Percentiles rank a stretch among this genome's conserved stretches.
These are phyloP conservation scores for Pluvialis apricaria DNA, from an alignment of 2,113 vertebrate genomes.

Conservation along the genomic window DNA sequence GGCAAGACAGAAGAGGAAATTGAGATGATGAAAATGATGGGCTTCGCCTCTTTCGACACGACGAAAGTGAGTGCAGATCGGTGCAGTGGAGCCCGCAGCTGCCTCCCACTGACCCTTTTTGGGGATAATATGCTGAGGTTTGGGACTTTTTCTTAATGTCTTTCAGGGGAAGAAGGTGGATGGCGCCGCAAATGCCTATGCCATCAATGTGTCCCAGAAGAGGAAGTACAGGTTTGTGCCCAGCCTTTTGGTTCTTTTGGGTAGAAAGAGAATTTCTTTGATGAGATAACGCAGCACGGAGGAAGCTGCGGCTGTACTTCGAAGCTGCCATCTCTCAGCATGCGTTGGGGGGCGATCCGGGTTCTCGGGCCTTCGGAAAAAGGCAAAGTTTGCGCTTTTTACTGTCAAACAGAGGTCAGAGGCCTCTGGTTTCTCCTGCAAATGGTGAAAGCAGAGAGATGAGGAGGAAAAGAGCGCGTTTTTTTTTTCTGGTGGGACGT, in stretches of 20 bases:
- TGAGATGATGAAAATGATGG: conserved; percentile 98
- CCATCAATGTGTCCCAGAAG: conserved; percentile 93
- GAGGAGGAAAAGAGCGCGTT: rapidly evolving
- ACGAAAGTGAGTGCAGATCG: conserved; percentile 78
- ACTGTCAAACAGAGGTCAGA: background rate
- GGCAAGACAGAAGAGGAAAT: conserved; percentile 98
- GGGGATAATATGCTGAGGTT: rapidly evolving
- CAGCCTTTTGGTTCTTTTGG: background rate
- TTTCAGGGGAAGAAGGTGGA: conserved; percentile 89
- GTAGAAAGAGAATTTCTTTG: background rate
- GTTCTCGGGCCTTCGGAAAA: background rate
- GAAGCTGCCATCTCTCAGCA: rapidly evolving
- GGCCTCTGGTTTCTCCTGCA: background rate
- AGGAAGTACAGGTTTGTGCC: conserved; percentile 91
- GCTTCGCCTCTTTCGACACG: conserved; percentile 85
- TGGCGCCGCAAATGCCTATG: conserved; percentile 86
- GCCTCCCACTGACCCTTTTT: rapidly evolving
- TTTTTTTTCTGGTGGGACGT: background rate
- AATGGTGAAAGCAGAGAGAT: rapidly evolving
- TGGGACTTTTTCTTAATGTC: background rate
- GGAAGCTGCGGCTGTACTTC: background rate
- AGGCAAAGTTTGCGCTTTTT: background rate
- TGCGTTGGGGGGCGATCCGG: rapidly evolving
- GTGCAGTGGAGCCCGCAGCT: rapidly evolving
- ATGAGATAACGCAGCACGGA: background rate